These are phyloP conservation scores for Xiphias gladius DNA, from an alignment of 2,113 vertebrate genomes.

Conservation along the genomic window DNA sequence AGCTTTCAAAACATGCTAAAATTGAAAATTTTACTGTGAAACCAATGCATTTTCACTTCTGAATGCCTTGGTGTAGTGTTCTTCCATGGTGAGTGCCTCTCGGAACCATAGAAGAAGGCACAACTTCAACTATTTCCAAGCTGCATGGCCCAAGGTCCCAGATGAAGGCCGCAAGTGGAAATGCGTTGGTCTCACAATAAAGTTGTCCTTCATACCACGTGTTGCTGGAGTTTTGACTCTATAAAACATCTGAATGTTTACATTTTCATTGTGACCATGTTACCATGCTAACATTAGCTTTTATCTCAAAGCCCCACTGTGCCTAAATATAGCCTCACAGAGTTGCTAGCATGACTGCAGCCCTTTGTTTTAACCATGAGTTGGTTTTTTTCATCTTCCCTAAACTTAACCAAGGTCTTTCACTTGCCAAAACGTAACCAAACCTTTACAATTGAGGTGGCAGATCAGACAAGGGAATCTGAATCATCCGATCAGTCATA, in stretches of 20 bases:
- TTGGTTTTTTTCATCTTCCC: not conserved
- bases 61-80: too few species aligned
- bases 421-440: not conserved
- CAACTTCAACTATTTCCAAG: not conserved
- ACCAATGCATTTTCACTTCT: too few species aligned
- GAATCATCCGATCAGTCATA: not conserved
- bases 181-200: not conserved
- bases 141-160: not conserved
- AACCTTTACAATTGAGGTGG: not conserved
- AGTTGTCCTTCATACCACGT: too few species aligned
- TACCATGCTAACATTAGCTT: not conserved
- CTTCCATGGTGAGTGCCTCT: too few species aligned
- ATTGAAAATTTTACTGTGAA: too few species aligned
- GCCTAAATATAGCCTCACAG: too few species aligned
- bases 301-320: not conserved
- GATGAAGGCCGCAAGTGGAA: not conserved
- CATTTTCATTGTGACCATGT: not conserved
- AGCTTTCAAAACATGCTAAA: too few species aligned
- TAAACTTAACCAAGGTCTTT: not conserved
- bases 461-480: not conserved
- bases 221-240: too few species aligned
- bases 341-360: too few species aligned
- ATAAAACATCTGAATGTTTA: not conserved
- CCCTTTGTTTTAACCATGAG: not conserved
- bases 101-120: too few species aligned